Conservation (phyloP, 1,140 invertebrate genomes). For the Calosoma granatense region DNA sequence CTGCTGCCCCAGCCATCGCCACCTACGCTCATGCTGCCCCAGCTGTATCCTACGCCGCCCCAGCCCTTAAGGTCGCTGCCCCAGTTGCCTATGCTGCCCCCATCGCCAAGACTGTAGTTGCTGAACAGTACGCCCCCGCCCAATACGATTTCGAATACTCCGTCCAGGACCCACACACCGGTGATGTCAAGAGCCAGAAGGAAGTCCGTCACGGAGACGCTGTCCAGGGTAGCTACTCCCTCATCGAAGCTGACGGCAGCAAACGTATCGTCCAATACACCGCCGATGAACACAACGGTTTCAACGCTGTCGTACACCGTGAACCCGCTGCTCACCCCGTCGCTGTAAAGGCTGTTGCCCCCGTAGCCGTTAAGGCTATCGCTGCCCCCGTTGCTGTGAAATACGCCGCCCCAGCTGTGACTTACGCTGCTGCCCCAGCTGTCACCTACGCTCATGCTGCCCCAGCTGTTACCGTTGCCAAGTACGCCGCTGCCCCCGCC, state of each 20-base stretch:
- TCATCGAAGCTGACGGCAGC: conserved; percentile 41
- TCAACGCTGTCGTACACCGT: background rate
- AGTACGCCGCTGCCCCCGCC: conserved; percentile 7
- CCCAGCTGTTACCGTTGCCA: conserved; percentile 11
- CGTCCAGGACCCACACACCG: background rate
- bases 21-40: conserved; percentile 11
- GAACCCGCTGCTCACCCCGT: background rate
- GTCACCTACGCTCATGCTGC: conserved; percentile 15
- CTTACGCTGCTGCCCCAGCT: conserved; percentile 13
- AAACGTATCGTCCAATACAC: conserved; percentile 31
- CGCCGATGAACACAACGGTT: conserved; percentile 20
- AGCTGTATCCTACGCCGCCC: conserved; percentile 28
- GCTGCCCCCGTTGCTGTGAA: conserved; percentile 8
- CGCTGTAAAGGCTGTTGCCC: conserved; percentile 11
- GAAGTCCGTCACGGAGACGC: conserved; percentile 20
- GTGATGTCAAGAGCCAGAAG: conserved; percentile 9
- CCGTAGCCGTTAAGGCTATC: conserved; percentile 13
- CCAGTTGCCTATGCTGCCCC: conserved; percentile 11
- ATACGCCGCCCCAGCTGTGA: conserved; percentile 13
- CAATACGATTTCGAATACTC: background rate
- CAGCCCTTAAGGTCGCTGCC: conserved; percentile 25
- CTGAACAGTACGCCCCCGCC: background rate
- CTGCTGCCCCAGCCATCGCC: conserved; percentile 14
- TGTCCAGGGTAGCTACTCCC: conserved; percentile 25
- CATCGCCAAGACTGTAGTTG: background rate